phyloP scores from a whole-genome alignment of 2,888 invertebrate genomes.

The Villa cingulata region DNA sequence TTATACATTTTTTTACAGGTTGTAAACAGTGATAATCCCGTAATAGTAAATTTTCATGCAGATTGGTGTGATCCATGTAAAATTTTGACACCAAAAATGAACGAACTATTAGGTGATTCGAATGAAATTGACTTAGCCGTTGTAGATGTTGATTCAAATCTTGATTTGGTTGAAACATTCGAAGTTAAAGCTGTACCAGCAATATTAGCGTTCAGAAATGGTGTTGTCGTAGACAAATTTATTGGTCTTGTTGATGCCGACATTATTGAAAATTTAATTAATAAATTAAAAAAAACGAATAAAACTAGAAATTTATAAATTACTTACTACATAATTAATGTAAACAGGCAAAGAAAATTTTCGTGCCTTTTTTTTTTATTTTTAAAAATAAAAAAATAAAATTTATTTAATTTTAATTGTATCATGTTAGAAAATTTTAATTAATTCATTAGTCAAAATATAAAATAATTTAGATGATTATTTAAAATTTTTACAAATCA shows the following conservation, averaged over 20 bases:
- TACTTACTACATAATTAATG: background rate
- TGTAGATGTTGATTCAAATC: slow-evolving; percentile 68
- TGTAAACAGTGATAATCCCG: slow-evolving; percentile 69
- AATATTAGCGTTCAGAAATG: slow-evolving; percentile 67
- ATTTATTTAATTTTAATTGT: no score
- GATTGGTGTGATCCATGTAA: slow-evolving; percentile 88
- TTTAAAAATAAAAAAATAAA: no score
- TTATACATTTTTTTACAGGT: slow-evolving; percentile 36
- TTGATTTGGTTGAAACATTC: slow-evolving; percentile 68
- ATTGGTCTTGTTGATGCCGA: slow-evolving; percentile 71
- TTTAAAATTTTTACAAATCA: no score
- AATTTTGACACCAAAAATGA: slow-evolving; percentile 69
- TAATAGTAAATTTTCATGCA: slow-evolving; percentile 84
- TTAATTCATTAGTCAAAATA: no score
- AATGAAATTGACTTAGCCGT: slow-evolving; percentile 63
- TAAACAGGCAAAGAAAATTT: background rate
- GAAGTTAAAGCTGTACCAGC: slow-evolving; percentile 74
- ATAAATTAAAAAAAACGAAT: slow-evolving; percentile 38
- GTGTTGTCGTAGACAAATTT: slow-evolving; percentile 73
- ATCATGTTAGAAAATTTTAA: no score
- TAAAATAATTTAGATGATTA: no score
- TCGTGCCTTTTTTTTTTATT: background rate
- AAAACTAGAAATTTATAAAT: slow-evolving; percentile 8
- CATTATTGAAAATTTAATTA: slow-evolving; percentile 66
- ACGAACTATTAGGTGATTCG: slow-evolving; percentile 58